A percentile compares a stretch with the other conserved stretches of the same genome.
Evolutionary conservation across 2,888 invertebrate species (phyloP).

Genomic region (Anthoptus insignis): DNA sequence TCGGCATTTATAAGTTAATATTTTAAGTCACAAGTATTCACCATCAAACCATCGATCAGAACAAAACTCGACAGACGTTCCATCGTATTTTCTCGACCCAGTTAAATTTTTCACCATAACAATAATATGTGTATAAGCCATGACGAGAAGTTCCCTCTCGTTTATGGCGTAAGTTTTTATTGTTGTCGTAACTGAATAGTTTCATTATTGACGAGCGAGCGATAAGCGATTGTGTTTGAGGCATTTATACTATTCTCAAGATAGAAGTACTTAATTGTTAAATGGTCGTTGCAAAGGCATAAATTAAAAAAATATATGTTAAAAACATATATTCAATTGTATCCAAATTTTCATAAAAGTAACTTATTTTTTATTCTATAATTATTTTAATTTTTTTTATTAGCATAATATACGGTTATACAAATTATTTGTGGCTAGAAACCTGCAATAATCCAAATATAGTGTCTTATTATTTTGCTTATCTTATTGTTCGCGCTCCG

Average conservation of each 20-base stretch:
- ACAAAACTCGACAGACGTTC: constrained; percentile 37
- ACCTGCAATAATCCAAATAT: too few species aligned
- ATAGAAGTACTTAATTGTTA: neutral
- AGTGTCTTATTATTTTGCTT: too few species aligned
- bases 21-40: too few species aligned
- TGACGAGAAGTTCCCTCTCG: constrained; percentile 35
- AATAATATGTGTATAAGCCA: constrained; percentile 54
- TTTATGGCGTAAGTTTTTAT: constrained; percentile 43
- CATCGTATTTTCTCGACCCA: constrained; percentile 45
- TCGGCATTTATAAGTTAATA: too few species aligned
- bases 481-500: too few species aligned
- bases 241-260: neutral
- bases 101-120: constrained; percentile 53
- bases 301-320: too few species aligned
- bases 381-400: too few species aligned
- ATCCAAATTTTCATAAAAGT: too few species aligned
- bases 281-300: neutral
- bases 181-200: constrained; percentile 22
- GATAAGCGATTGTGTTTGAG: neutral
- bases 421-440: too few species aligned
- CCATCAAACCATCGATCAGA: constrained; percentile 30
- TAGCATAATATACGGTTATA: too few species aligned
- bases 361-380: too few species aligned
- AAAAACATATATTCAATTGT: too few species aligned
- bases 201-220: neutral